Base-by-base conservation (phyloP, 2,888 invertebrate genomes). In the Yponomeuta evonymella region DNA sequence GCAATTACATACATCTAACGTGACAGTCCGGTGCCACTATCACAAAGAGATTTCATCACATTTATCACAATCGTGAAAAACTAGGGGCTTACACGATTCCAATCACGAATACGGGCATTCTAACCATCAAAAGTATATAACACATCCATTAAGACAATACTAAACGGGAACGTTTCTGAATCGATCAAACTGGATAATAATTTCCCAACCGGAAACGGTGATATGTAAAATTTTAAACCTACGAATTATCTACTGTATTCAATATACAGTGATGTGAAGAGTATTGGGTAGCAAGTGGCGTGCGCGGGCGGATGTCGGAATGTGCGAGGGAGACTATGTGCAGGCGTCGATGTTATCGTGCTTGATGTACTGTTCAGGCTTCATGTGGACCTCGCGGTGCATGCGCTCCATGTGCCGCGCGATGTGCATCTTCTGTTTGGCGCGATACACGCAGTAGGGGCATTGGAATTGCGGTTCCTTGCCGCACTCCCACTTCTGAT, bases 401-500 rank as follows among this genome's bases (percentile, higher is more conserved):
- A 96, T 96, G 73, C 96, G 93, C 86, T 96, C 96, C 95, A 96
- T 96, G 87, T 96, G 96, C 71, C 96, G 93, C 71, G 95, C 95
- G 85, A 96, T 96, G 86, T 96, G 96, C 96, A 96, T 96, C 92
- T 96, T 96, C 86, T 96, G 96, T 83, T 96, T 96, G 81, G 96
- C 96, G 79, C 96, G 94, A 86, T 96, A 96, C n/a, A 95, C 95
- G 88, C 96, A 96, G 88, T 95, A 96, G 33, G 95, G 95, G 85
- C 97, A 97, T 82, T 95, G 95, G 86, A 96, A 96, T 86, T 96
- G 96, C 30, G 96, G 96, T 86, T 96, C 96, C 85, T 96, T 96
- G 81, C 96, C 96, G 87, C 96, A 96, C 88, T 96, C 96, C 96
- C 96, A 96, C 86, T 96, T 96, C 92, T 96, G 96, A 83, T 96